phyloP scores from a whole-genome alignment of 2,888 invertebrate species.

The Hirudinaria manillensis region DNA sequence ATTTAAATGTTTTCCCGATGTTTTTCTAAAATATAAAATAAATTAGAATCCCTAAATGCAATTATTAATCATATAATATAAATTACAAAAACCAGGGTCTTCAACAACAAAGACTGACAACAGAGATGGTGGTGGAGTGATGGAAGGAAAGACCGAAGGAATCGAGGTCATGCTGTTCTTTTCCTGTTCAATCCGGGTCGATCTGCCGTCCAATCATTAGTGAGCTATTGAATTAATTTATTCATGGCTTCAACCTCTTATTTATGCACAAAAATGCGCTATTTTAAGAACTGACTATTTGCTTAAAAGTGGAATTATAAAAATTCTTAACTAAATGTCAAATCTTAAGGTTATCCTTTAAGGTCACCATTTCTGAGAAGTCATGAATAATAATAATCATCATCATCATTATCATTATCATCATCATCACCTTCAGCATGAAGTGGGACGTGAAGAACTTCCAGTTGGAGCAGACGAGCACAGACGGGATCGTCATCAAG shows the following conservation, averaged over 20 bases:
- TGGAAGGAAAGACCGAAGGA: background rate
- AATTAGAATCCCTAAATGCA: no score
- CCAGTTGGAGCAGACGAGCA: background rate
- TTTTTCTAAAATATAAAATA: no score
- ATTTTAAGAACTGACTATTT: no score
- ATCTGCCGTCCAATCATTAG: background rate
- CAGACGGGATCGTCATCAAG: constrained; percentile 6
- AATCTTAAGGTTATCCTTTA: background rate
- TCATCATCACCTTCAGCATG: background rate
- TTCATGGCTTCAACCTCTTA: no score
- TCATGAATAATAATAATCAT: background rate
- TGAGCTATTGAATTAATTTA: background rate
- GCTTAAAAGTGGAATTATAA: no score
- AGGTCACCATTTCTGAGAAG: background rate
- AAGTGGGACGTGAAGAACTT: background rate
- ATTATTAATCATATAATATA: no score
- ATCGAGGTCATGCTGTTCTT: background rate
- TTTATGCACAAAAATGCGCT: no score
- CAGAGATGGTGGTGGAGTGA: background rate
- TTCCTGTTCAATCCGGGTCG: background rate
- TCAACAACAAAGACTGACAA: background rate
- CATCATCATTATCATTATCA: background rate
- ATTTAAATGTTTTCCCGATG: no score
- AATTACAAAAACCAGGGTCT: no score
- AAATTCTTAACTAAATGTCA: background rate